Percentiles rank a stretch among this genome's conserved stretches.
phyloP scores from a whole-genome alignment of 2,113 vertebrate species.

The Podiceps cristatus region DNA sequence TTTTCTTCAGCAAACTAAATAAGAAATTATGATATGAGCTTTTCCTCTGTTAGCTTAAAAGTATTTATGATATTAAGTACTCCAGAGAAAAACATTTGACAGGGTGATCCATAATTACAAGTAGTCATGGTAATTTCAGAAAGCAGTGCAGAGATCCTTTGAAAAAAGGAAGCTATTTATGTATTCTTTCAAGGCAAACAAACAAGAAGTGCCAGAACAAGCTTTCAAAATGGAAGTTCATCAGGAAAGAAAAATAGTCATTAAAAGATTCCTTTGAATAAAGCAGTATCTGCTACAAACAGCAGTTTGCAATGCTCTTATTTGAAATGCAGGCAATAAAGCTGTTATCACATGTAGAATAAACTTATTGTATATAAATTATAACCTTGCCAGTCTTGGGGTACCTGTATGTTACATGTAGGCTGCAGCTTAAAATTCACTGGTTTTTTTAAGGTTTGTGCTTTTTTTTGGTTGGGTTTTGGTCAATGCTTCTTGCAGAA shows the following conservation, averaged over 20 bases:
- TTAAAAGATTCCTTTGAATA: background rate
- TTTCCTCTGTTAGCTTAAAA: background rate
- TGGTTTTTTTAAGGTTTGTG: background rate
- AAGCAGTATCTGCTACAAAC: background rate
- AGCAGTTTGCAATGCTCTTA: background rate
- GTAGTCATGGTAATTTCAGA: background rate
- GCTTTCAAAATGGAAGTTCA: background rate
- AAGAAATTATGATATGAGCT: background rate
- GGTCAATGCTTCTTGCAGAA: background rate
- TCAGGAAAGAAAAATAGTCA: background rate
- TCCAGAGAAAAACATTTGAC: background rate
- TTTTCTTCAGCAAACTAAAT: background rate
- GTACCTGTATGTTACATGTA: background rate
- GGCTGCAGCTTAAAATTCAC: background rate
- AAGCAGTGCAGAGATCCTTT: background rate
- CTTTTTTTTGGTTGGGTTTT: background rate
- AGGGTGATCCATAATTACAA: background rate
- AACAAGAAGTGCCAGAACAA: background rate
- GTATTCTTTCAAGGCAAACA: background rate
- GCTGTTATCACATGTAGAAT: background rate
- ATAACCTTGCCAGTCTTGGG: background rate
- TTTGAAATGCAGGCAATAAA: background rate
- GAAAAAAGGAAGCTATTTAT: background rate
- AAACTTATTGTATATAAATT: background rate
- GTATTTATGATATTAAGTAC: background rate